phyloP scores from a whole-genome alignment of 2,888 invertebrate genomes.

The Phortica okadai region DNA sequence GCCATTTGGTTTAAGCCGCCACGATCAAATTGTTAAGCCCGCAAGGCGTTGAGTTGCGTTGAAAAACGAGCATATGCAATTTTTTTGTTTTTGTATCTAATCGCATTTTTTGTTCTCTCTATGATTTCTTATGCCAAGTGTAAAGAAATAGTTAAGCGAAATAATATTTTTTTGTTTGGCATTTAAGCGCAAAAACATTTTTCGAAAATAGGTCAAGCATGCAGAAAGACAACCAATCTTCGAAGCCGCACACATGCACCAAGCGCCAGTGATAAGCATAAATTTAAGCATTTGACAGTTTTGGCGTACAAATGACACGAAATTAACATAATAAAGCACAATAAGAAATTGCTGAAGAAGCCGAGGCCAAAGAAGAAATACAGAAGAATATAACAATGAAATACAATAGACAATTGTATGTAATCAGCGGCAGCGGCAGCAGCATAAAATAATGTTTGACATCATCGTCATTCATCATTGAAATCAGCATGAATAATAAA shows the following conservation, averaged over 20 bases:
- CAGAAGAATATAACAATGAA: slow-evolving; percentile 4
- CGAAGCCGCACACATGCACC: background rate
- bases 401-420: slow-evolving; percentile 11
- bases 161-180: background rate
- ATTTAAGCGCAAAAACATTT: background rate
- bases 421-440: background rate
- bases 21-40: slow-evolving; percentile 1
- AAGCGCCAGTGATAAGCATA: background rate
- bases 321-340: slow-evolving; percentile 23
- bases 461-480: slow-evolving; percentile 16
- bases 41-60: background rate
- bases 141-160: background rate
- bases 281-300: slow-evolving; percentile 12
- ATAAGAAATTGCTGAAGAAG: background rate
- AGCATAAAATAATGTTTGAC: background rate
- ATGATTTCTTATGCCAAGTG: background rate
- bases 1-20: background rate
- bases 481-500: slow-evolving; percentile 18
- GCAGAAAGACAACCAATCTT: slow-evolving; percentile 12
- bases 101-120: background rate
- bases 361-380: background rate
- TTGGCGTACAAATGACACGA: slow-evolving; percentile 8
- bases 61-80: background rate
- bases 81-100: background rate
- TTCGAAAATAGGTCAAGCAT: slow-evolving; percentile 17